phyloP scores from a whole-genome alignment of 2,888 invertebrate genomes.

The Cetonia aurata region DNA sequence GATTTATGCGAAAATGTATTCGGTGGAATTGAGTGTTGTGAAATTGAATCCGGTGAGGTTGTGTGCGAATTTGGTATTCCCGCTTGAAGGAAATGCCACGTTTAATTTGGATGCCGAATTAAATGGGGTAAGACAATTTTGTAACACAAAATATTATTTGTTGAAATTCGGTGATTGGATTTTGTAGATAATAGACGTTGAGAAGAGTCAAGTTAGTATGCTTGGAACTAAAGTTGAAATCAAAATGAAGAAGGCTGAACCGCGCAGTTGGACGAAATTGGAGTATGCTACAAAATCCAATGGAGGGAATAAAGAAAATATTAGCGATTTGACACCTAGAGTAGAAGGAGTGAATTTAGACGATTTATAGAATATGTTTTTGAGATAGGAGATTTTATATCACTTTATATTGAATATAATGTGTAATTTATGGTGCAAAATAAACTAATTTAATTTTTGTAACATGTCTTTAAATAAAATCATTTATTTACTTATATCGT shows the following conservation, averaged over 20 bases:
- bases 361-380: constrained; percentile 68
- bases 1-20: constrained; percentile 91
- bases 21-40: constrained; percentile 80
- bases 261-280: constrained; percentile 85
- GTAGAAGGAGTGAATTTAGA: constrained; percentile 81
- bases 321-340: constrained; percentile 66
- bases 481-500: constrained; percentile 19
- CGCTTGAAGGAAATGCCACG: constrained; percentile 77
- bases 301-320: constrained; percentile 55
- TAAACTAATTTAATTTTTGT: constrained; percentile 11
- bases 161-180: constrained; percentile 45
- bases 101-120: constrained; percentile 85
- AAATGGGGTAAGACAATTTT: constrained; percentile 76
- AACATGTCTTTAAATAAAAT: constrained; percentile 3
- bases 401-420: neutral
- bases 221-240: constrained; percentile 93
- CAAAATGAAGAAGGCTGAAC: constrained; percentile 87
- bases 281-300: constrained; percentile 70
- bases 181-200: constrained; percentile 82
- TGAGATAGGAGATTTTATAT: neutral
- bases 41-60: constrained; percentile 88
- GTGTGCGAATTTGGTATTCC: constrained; percentile 81
- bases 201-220: constrained; percentile 81
- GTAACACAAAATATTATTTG: neutral
- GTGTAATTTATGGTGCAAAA: constrained; percentile 6